A percentile compares a stretch with the other conserved stretches of the same genome.
Conservation (phyloP, 2,797 vertebrate species). For the Apogon hyalosoma region DNA sequence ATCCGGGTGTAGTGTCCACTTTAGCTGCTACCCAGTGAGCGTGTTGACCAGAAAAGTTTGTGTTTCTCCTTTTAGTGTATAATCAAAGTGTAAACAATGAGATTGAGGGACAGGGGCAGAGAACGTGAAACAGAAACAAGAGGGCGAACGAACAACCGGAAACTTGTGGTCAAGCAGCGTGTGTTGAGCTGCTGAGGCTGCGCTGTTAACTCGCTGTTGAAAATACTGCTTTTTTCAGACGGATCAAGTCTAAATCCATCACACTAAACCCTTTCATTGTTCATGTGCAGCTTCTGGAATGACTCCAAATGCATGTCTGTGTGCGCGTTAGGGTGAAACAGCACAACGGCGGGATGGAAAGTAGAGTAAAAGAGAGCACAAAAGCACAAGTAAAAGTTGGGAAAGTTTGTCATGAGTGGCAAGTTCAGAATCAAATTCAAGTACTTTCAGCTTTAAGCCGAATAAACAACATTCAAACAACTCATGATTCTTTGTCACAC, state of each 20-base stretch:
- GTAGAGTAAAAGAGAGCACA: neutral
- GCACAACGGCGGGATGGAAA: too few relatives aligned
- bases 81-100: slow-evolving; percentile 8
- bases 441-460: neutral
- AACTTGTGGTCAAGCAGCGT: slow-evolving; percentile 60
- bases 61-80: neutral
- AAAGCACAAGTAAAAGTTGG: neutral
- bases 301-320: slow-evolving; percentile 2
- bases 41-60: neutral
- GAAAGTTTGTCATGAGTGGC: neutral
- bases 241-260: slow-evolving; percentile 64
- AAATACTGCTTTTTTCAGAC: slow-evolving; percentile 37
- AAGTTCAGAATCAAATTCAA: slow-evolving; percentile 1
- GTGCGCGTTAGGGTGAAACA: neutral
- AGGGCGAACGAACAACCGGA: slow-evolving; percentile 45
- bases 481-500: neutral
- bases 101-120: neutral
- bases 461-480: slow-evolving; percentile 18
- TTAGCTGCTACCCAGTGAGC: too few relatives aligned
- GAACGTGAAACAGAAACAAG: slow-evolving; percentile 7
- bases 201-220: slow-evolving; percentile 31
- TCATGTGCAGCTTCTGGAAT: slow-evolving; percentile 13
- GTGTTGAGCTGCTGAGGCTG: slow-evolving; percentile 60
- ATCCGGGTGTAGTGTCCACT: too few relatives aligned
- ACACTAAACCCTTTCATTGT: slow-evolving; percentile 54